phyloP scores from a whole-genome alignment of 2,797 vertebrate species.

The Eleutherodactylus coqui region DNA sequence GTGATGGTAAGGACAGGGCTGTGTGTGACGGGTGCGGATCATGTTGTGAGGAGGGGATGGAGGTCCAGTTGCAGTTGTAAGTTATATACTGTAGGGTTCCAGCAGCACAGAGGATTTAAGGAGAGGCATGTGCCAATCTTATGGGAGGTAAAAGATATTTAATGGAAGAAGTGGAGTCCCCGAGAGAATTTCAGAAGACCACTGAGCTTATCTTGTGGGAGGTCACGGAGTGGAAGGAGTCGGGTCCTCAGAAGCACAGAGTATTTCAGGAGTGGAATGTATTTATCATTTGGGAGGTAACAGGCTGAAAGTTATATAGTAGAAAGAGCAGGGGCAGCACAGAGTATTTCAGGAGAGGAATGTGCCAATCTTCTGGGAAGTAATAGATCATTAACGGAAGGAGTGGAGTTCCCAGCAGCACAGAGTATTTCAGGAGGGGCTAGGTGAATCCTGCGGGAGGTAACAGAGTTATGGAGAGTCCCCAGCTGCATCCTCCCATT shows the following conservation, averaged over 20 bases:
- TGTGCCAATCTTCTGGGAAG: neutral
- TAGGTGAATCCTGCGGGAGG: too few species aligned
- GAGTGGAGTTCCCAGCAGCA: neutral
- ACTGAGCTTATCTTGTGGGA: too few species aligned
- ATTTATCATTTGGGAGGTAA: neutral
- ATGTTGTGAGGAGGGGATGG: neutral
- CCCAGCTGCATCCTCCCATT: too few species aligned
- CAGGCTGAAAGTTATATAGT: neutral
- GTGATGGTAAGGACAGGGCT: neutral
- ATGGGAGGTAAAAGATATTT: neutral
- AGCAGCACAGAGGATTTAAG: conserved; percentile 1
- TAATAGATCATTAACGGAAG: neutral
- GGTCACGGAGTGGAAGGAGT: neutral
- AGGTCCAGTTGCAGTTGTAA: too few species aligned
- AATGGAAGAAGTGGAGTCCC: too few species aligned
- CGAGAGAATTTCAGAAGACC: neutral
- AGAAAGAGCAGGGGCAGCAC: neutral
- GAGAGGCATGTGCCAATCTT: neutral
- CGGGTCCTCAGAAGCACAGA: neutral
- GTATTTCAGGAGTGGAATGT: neutral
- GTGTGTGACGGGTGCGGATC: too few species aligned
- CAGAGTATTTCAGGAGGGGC: neutral
- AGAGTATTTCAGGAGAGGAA: neutral
- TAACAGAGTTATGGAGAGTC: too few species aligned
- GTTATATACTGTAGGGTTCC: neutral